Evolutionary conservation across 2,113 vertebrate species (phyloP).

Genomic region (Bubalus kerabau): DNA sequence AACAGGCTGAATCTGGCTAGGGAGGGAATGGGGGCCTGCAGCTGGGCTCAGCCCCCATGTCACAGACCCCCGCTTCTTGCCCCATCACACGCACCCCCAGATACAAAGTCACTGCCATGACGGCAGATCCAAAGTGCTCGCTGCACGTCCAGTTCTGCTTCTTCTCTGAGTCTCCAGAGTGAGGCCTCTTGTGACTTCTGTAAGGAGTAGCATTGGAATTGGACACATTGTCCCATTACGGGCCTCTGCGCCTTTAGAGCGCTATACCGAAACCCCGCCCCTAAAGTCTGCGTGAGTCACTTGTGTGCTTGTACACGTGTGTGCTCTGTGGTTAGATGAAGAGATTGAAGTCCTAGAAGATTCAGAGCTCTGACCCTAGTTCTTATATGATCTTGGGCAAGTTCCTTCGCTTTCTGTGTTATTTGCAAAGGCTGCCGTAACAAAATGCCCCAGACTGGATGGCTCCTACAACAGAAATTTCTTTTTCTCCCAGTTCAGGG

Average conservation of each 20-base stretch:
- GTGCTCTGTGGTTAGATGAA: background rate
- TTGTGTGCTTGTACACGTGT: background rate
- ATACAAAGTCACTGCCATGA: background rate
- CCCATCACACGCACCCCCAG: background rate
- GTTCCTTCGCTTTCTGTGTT: background rate
- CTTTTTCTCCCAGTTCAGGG: background rate
- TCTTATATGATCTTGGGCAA: background rate
- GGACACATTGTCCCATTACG: fast-evolving
- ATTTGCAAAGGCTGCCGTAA: background rate
- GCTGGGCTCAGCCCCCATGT: background rate
- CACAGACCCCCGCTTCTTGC: background rate
- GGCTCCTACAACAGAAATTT: background rate
- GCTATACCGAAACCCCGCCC: background rate
- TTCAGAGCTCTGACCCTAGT: background rate
- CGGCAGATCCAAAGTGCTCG: background rate
- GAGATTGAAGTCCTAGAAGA: background rate
- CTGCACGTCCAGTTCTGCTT: background rate
- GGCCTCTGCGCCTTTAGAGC: background rate
- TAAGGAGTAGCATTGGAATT: background rate
- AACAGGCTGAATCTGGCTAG: background rate
- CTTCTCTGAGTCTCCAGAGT: background rate
- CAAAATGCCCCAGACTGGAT: background rate
- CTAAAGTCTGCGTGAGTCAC: background rate
- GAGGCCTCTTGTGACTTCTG: background rate
- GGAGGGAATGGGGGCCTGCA: background rate